Percentiles rank a stretch among this genome's conserved stretches.
Evolutionary conservation across 2,888 invertebrate species (phyloP).

Genomic region (Tipula helvola): DNA sequence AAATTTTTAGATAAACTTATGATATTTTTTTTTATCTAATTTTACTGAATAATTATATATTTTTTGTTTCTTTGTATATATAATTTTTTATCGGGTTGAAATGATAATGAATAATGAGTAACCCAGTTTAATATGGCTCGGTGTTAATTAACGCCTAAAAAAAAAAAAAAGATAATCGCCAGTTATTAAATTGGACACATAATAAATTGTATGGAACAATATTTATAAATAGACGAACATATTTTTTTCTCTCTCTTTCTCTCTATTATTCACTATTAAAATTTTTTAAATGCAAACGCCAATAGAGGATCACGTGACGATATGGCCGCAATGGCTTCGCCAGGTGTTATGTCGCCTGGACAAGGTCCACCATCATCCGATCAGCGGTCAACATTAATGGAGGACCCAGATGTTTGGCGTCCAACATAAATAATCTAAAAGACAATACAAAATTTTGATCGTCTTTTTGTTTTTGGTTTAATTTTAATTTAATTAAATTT

Average conservation of each 20-base stretch:
- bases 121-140: neutral
- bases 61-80: neutral
- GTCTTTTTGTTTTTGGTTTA: neutral
- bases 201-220: neutral
- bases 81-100: neutral
- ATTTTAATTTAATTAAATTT: neutral
- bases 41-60: neutral
- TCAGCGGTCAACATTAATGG: slow-evolving; percentile 75
- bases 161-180: neutral
- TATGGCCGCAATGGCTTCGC: slow-evolving; percentile 70
- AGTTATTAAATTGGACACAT: neutral
- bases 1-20: neutral
- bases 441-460: neutral
- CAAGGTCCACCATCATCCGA: slow-evolving; percentile 47
- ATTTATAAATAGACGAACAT: neutral
- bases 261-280: neutral
- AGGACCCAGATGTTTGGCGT: slow-evolving; percentile 88
- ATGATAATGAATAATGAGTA: neutral
- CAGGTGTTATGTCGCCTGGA: slow-evolving; percentile 47
- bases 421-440: slow-evolving; percentile 56
- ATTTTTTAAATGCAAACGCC: neutral
- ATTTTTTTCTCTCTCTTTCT: neutral
- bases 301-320: slow-evolving; percentile 69
- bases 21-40: neutral
- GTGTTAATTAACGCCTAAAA: neutral